These are phyloP conservation scores for Tanypteryx hageni DNA, from an alignment of 2,888 invertebrate genomes.

Conservation along the genomic window DNA sequence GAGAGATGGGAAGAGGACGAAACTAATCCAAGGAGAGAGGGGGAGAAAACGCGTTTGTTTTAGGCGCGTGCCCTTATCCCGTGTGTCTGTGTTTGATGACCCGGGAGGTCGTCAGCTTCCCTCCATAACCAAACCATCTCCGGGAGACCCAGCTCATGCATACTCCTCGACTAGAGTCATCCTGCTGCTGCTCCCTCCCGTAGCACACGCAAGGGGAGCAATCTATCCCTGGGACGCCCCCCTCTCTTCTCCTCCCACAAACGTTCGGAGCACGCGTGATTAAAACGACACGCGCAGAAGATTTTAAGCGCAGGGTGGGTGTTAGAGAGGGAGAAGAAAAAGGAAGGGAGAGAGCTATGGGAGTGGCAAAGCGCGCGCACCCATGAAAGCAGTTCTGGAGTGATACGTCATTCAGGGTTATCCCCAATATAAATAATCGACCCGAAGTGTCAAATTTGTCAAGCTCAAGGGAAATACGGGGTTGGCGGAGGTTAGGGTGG, in stretches of 20 bases:
- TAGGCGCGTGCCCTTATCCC: constrained; percentile 45
- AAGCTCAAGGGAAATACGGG: constrained; percentile 40
- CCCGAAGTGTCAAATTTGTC: constrained; percentile 64
- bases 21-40: constrained; percentile 33
- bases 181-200: neutral
- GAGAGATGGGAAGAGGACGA: constrained; percentile 31
- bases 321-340: neutral
- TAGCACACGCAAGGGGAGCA: neutral
- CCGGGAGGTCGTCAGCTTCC: constrained; percentile 46
- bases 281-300: constrained; percentile 62
- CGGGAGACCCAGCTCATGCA: neutral
- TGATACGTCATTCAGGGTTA: constrained; percentile 64
- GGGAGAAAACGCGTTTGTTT: constrained; percentile 41
- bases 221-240: constrained; percentile 36
- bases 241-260: neutral
- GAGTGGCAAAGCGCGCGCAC: constrained; percentile 57
- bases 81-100: constrained; percentile 60
- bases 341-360: neutral
- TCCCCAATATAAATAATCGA: constrained; percentile 64
- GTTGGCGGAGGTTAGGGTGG: constrained; percentile 6
- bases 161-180: neutral
- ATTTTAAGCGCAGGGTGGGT: constrained; percentile 27
- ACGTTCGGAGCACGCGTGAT: constrained; percentile 44
- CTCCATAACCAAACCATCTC: neutral
- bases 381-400: constrained; percentile 53